phyloP scores from a whole-genome alignment of 2,888 invertebrate species.

The Emmelina monodactyla region DNA sequence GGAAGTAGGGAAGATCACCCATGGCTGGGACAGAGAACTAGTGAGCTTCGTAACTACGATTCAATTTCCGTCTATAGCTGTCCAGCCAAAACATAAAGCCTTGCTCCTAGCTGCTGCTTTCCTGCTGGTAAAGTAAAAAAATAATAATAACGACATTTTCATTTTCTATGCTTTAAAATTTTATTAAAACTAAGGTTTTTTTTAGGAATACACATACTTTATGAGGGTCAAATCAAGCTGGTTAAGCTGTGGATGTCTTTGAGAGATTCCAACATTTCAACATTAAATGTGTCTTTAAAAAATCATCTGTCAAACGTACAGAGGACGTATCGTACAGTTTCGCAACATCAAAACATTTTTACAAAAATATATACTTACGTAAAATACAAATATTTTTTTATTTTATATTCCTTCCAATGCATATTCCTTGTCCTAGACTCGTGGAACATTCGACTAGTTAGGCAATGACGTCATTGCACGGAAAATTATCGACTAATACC shows the following conservation, averaged over 20 bases:
- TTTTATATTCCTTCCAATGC: too few relatives aligned
- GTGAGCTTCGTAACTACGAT: constrained; percentile 78
- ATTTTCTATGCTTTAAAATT: background rate
- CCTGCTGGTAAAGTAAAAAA: constrained; percentile 70
- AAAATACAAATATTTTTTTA: too few relatives aligned
- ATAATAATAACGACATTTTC: background rate
- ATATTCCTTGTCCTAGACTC: too few relatives aligned
- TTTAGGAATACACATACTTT: constrained; percentile 74
- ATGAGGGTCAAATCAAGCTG: constrained; percentile 54
- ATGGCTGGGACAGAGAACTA: constrained; percentile 74
- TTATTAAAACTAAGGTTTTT: constrained; percentile 28
- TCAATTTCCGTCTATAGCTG: constrained; percentile 73
- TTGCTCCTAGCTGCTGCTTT: constrained; percentile 82
- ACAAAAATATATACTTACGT: too few relatives aligned
- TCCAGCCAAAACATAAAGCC: constrained; percentile 80
- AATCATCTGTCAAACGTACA: background rate
- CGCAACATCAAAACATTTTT: too few relatives aligned
- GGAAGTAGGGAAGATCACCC: constrained; percentile 72
- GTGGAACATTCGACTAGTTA: too few relatives aligned
- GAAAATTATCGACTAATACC: constrained; percentile 8
- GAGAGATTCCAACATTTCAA: constrained; percentile 2
- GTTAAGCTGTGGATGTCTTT: constrained; percentile 35
- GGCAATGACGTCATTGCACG: too few relatives aligned
- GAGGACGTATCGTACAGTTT: too few relatives aligned
- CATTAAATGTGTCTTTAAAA: background rate